These are phyloP conservation scores for Sebastes baramenuke DNA, from an alignment of 2,797 vertebrate genomes.

Conservation along the genomic window DNA sequence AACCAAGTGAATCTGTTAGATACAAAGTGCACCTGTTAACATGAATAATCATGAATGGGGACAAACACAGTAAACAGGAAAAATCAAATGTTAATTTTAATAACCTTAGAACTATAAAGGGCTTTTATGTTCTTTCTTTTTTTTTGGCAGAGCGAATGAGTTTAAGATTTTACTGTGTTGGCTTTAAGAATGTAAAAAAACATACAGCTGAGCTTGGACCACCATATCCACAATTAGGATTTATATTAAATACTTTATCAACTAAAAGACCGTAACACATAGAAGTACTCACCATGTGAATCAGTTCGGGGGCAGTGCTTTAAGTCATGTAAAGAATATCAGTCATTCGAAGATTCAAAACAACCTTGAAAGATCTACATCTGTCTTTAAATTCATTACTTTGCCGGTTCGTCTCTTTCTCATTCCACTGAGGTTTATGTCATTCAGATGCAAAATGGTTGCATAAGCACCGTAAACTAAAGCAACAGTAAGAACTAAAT, in stretches of 20 bases:
- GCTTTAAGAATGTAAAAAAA: neutral
- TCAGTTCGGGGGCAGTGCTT: neutral
- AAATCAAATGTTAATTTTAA: neutral
- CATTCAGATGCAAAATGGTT: neutral
- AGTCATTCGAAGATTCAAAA: neutral
- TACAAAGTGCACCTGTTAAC: neutral
- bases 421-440: neutral
- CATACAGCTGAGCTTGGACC: neutral
- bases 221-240: neutral
- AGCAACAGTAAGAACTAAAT: neutral
- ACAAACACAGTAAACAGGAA: neutral
- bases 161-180: neutral
- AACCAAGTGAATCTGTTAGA: neutral
- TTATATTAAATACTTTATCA: neutral
- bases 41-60: neutral
- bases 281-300: neutral
- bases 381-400: neutral
- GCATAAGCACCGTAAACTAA: neutral
- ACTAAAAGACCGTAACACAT: neutral
- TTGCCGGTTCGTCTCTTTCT: neutral
- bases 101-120: neutral
- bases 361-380: neutral
- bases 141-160: neutral
- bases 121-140: neutral
- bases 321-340: neutral